Base-by-base conservation (phyloP, 2,888 invertebrate species). In the Platycnemis pennipes region DNA sequence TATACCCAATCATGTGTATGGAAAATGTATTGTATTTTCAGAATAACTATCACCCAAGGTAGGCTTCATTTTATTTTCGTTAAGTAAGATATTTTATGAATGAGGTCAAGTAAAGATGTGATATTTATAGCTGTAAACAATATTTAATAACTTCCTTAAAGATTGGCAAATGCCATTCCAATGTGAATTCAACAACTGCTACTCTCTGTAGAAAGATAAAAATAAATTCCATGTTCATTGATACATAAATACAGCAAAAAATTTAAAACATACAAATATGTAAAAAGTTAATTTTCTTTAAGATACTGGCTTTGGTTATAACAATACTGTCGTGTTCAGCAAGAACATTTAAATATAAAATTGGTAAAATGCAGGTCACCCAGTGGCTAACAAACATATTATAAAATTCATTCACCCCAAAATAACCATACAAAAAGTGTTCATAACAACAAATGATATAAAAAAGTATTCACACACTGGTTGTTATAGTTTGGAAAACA, bases 181-280 rank as follows among this genome's bases (percentile, higher is more conserved):
- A 0, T 13, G 77, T 77, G 77, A 37, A 77, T 77, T 77, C 37
- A 77, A 77, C 77, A 77, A 77, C 77, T 77, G 31, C 37, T 77
- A 8, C 37, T 22, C 37, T 87, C 45, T 0, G 26, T 53, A 91
- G 37, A 91, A 44, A 44, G 63, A 63, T 45, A 91, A 56, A 56
- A 91, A 44, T 69, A 91, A 91, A 63, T 63, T 63, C 44, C 91
- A 56, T 44, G 16, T 44, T 44, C 63, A 63, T 69, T 63, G 44
- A 37, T 69, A 16, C 63, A 91, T 91, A 91, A 91, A 91, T 63
- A 69, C 56, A 91, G 91, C 44, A 91, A 91, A 63, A 89, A 91
- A 63, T 42, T 91, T 16, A 44, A 91, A 91, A 91, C 56, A 91
- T 91, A 91, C 56, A 91, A 44, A 87, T 37, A 77, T 77, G 77